Percentiles rank a stretch among this genome's conserved stretches.
These are phyloP conservation scores for Rallus limicola DNA, from an alignment of 2,113 vertebrate genomes.

Conservation along the genomic window DNA sequence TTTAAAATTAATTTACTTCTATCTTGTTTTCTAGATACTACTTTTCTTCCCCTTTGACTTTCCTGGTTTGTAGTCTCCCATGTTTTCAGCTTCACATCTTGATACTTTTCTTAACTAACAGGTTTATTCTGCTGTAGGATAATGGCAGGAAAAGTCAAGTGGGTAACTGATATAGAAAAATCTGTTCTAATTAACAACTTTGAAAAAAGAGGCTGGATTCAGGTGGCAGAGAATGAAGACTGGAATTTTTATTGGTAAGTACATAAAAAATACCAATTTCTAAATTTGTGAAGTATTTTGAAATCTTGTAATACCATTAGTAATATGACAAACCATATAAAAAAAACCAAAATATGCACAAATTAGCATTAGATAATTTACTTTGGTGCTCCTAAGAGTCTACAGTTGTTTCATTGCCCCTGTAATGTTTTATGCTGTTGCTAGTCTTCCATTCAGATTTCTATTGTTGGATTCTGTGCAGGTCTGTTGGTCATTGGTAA, in stretches of 20 bases:
- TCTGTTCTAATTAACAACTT: slow-evolving; percentile 98
- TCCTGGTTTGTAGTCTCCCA: background rate
- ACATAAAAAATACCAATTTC: background rate
- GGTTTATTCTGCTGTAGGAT: slow-evolving; percentile 35
- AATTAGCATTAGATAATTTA: background rate
- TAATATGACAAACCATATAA: background rate
- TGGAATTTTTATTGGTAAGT: slow-evolving; percentile 99
- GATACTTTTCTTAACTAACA: background rate
- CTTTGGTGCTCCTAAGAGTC: background rate
- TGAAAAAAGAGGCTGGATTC: slow-evolving; percentile 95
- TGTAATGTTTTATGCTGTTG: background rate
- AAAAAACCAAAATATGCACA: background rate
- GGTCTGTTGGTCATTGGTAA: background rate
- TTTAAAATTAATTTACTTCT: background rate
- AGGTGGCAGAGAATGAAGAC: slow-evolving; percentile 91
- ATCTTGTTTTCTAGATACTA: background rate
- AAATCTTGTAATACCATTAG: background rate
- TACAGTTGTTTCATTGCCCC: background rate
- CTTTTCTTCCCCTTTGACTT: background rate
- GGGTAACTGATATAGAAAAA: slow-evolving; percentile 98
- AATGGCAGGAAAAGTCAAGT: slow-evolving; percentile 96
- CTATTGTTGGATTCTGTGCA: background rate
- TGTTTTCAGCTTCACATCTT: background rate
- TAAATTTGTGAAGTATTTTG: background rate
- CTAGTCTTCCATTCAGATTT: background rate